phyloP scores from a whole-genome alignment of 2,888 invertebrate genomes.

The Linnaemya vulpina region DNA sequence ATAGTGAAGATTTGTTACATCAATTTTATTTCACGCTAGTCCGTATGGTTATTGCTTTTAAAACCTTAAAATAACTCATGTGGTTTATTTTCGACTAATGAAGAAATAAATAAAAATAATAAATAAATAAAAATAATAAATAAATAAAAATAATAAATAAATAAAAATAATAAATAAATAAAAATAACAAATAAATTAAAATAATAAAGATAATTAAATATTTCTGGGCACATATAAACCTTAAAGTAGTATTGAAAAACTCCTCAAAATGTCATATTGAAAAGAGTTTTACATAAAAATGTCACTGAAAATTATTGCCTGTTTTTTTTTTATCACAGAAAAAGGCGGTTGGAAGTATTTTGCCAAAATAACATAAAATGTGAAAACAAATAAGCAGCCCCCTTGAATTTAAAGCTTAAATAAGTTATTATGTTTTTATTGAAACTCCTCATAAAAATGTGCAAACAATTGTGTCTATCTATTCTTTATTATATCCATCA shows the following conservation, averaged over 20 bases:
- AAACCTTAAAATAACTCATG: too few species aligned
- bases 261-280: neutral
- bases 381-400: slow-evolving; percentile 13
- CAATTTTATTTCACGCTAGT: too few species aligned
- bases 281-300: neutral
- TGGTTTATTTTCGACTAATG: too few species aligned
- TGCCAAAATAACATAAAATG: neutral
- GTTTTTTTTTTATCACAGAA: neutral
- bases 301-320: neutral
- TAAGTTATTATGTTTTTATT: neutral
- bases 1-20: too few species aligned
- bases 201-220: neutral
- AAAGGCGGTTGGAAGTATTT: neutral
- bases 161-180: too few species aligned
- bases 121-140: too few species aligned
- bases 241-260: slow-evolving; percentile 23
- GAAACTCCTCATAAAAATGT: neutral
- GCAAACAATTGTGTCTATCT: slow-evolving; percentile 5
- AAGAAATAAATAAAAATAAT: too few species aligned
- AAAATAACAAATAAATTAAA: too few species aligned
- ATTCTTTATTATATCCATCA: neutral
- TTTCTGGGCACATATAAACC: neutral
- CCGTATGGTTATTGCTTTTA: too few species aligned
- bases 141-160: too few species aligned
- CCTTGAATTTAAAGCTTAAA: slow-evolving; percentile 18